Conservation (phyloP, 2,113 vertebrate species). For the Dascyllus trimaculatus region DNA sequence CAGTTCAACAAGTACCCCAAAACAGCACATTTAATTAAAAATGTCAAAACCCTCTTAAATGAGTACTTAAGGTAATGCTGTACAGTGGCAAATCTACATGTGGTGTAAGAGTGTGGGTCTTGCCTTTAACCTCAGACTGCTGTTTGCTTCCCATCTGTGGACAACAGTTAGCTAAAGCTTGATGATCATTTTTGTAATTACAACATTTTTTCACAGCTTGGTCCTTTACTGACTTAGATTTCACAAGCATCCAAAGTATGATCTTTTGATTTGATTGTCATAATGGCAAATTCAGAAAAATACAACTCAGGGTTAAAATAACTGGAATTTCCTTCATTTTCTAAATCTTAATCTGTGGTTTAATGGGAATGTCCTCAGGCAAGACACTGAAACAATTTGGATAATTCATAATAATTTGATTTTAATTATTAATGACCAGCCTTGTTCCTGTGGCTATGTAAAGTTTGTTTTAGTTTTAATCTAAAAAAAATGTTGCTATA, state of each 20-base stretch:
- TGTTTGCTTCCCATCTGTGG: too few relatives aligned
- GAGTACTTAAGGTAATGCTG: background rate
- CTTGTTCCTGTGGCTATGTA: background rate
- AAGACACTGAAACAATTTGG: conserved; percentile 9
- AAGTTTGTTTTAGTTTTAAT: conserved; percentile 24
- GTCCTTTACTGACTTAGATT: background rate
- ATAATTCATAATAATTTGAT: conserved; percentile 7
- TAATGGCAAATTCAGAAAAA: background rate
- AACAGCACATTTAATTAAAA: background rate
- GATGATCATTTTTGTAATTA: background rate
- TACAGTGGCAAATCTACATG: background rate
- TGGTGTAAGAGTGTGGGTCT: too few relatives aligned
- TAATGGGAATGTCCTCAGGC: conserved; percentile 9
- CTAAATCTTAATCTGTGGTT: conserved; percentile 13
- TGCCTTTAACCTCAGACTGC: too few relatives aligned
- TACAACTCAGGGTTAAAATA: conserved; percentile 8
- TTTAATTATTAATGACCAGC: conserved; percentile 23
- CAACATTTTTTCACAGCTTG: background rate
- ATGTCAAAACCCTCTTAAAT: background rate
- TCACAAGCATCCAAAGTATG: background rate
- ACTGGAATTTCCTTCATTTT: conserved; percentile 4
- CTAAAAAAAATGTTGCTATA: background rate
- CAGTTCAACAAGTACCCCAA: background rate
- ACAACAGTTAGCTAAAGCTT: background rate
- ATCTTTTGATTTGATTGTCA: too few relatives aligned